Base-by-base conservation (phyloP, 2,888 invertebrate genomes). In the Stenurella melanura region DNA sequence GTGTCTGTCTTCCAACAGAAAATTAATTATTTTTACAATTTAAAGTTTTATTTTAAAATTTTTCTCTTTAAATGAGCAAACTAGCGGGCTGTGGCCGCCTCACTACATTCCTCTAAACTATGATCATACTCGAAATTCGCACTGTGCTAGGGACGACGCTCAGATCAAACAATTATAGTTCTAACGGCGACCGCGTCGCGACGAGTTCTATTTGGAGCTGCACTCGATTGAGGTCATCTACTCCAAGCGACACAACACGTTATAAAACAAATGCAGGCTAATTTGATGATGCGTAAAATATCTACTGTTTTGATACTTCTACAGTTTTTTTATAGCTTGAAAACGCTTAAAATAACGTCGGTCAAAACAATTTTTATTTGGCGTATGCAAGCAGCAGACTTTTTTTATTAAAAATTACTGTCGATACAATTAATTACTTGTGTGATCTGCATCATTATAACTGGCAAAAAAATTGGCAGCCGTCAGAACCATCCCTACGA, bases 141-240 rank as follows among this genome's bases (percentile, higher is more conserved):
- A 54, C 10, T 67, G 54, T 26, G 67, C 67, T 67, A 67, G 67
- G 63, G 50, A n/a, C 75, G 75, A 17, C 75, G 67, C 50, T 67
- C 64, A 18, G 68, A 74, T 72, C 73, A 70, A 75, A 70, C 75
- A 76, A 73, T 67, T 76, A 73, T 76, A 76, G 73, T 75, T 73
- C 73, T 67, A 72, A 72, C 72, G 72, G 54, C 63, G 61, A 50
- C 54, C 74, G 74, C 82, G 83, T 81, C 83, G 83, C 82, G 83
- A 81, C 83, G 83, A 69, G 71, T 79, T 84, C 84, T 85, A 85
- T 86, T 85, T 83, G 83, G 78, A 82, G 83, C 82, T 85, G 86
- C 82, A 84, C 86, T 85, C 85, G 83, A 86, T 86, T 85, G 85
- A 81, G 86, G 86, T 86, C 86, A 85, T 86, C 84, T 80, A 84